These are phyloP conservation scores for Brachyhypopomus occidentalis DNA, from an alignment of 2,113 vertebrate species.

Conservation along the genomic window DNA sequence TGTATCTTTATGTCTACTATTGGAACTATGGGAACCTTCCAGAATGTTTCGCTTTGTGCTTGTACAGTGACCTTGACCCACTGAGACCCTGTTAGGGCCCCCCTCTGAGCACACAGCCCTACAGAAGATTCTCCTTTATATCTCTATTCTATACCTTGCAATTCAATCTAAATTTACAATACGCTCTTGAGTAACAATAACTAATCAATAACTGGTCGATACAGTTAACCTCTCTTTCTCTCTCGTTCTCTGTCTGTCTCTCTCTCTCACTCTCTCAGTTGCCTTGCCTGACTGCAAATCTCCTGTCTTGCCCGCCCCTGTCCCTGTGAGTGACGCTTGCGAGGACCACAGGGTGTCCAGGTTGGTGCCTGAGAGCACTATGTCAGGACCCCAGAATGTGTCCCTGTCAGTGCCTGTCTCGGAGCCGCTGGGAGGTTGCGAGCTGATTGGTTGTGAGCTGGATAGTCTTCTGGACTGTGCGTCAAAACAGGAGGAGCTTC, in stretches of 20 bases:
- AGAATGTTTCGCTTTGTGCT: no score
- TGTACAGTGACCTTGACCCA: no score
- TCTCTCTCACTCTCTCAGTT: slow-evolving; percentile 45
- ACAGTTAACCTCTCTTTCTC: neutral
- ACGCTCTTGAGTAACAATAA: no score
- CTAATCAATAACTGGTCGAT: no score
- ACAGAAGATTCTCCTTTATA: no score
- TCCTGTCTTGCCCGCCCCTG: slow-evolving; percentile 56
- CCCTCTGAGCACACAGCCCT: no score
- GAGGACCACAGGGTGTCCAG: slow-evolving; percentile 53
- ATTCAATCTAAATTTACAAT: neutral
- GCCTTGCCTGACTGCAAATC: slow-evolving; percentile 62
- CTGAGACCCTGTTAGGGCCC: no score
- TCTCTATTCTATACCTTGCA: no score
- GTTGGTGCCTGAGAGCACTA: slow-evolving; percentile 49
- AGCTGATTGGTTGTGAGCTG: slow-evolving; percentile 88
- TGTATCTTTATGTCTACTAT: no score
- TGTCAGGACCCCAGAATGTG: slow-evolving; percentile 62
- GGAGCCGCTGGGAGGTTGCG: slow-evolving; percentile 80
- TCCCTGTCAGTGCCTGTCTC: slow-evolving; percentile 67
- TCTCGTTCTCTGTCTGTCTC: neutral
- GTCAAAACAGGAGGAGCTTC: slow-evolving; percentile 64
- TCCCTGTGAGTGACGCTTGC: slow-evolving; percentile 61
- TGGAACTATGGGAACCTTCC: no score
- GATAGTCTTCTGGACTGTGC: slow-evolving; percentile 87